These are phyloP conservation scores for Caenorhabditis inopinata DNA, from an alignment of 1,140 invertebrate species.

Conservation along the genomic window DNA sequence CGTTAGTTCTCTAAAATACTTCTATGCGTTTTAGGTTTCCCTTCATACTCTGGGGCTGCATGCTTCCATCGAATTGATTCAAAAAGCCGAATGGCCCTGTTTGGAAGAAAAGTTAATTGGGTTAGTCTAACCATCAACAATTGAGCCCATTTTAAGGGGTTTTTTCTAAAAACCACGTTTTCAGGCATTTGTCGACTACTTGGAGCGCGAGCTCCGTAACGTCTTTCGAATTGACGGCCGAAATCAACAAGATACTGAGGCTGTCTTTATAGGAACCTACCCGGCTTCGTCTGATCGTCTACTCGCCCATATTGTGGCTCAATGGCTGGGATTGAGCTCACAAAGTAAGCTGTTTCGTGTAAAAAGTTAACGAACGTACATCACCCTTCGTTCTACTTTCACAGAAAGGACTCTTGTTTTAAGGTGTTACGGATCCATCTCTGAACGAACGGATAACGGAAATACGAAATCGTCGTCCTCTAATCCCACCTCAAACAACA, in stretches of 20 bases:
- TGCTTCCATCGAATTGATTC: slow-evolving; percentile 59
- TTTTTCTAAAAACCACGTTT: background rate
- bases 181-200: slow-evolving; percentile 52
- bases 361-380: too few relatives aligned
- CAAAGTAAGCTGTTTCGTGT: slow-evolving; percentile 29
- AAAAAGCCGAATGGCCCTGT: slow-evolving; percentile 45
- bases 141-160: slow-evolving; percentile 28
- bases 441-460: slow-evolving; percentile 43
- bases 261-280: slow-evolving; percentile 35
- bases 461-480: slow-evolving; percentile 35
- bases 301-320: slow-evolving; percentile 42
- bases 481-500: slow-evolving; percentile 34
- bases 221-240: slow-evolving; percentile 52
- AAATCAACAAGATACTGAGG: slow-evolving; percentile 40
- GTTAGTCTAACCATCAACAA: background rate
- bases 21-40: slow-evolving; percentile 49
- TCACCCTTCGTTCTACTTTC: too few relatives aligned
- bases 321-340: slow-evolving; percentile 43
- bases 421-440: slow-evolving; percentile 39
- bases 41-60: slow-evolving; percentile 51
- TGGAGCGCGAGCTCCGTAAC: slow-evolving; percentile 53
- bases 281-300: background rate
- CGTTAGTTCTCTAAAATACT: background rate
- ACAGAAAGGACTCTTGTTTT: background rate
- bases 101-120: slow-evolving; percentile 48